Percentiles rank a stretch among this genome's conserved stretches.
These are phyloP conservation scores for Lasius fuliginosus DNA, from an alignment of 2,888 invertebrate species.

Conservation along the genomic window DNA sequence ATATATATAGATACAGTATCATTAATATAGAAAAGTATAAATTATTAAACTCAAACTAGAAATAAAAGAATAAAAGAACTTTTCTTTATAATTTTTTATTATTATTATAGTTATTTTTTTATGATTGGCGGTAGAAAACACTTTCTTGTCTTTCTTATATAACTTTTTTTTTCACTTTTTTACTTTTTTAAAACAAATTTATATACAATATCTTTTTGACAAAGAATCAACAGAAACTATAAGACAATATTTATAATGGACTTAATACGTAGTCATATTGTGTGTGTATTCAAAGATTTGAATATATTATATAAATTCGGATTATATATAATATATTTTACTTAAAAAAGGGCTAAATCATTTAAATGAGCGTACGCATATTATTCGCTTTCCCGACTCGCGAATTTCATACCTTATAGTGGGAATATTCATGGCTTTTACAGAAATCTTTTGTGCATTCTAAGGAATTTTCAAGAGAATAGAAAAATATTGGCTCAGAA, in stretches of 20 bases:
- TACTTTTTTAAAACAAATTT: neutral
- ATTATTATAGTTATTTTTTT: neutral
- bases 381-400: constrained; percentile 18
- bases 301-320: neutral
- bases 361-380: constrained; percentile 22
- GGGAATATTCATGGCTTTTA: constrained; percentile 64
- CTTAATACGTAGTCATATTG: neutral
- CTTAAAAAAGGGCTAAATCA: neutral
- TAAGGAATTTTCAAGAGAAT: constrained; percentile 63
- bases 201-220: neutral
- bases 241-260: neutral
- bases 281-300: neutral
- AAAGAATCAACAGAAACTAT: neutral
- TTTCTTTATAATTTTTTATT: neutral
- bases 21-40: too few species aligned
- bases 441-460: constrained; percentile 61
- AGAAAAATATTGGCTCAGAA: constrained; percentile 76
- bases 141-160: neutral
- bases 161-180: neutral
- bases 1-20: too few species aligned
- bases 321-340: neutral
- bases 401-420: constrained; percentile 8
- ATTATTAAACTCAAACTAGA: too few species aligned
- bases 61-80: neutral
- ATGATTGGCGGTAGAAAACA: neutral